Evolutionary conservation across 2,797 vertebrate genomes (phyloP), one percentile per base, ranked within the genome.

Genomic region (Alosa sapidissima): DNA sequence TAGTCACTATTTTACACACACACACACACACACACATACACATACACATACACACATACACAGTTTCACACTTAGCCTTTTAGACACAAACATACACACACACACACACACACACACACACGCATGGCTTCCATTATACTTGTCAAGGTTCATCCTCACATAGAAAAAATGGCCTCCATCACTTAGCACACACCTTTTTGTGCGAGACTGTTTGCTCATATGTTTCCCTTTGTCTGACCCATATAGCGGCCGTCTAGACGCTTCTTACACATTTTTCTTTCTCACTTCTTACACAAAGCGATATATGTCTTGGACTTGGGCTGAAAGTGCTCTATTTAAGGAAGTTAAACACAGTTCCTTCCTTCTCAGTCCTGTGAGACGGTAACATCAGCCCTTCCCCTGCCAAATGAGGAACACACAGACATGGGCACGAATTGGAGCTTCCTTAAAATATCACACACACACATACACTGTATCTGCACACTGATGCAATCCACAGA

Each of bases 161-260:
- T 45, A 47, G 41, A 78, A 75, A 84, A 84, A 88, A 91, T 21
- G 41, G 6, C 9, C 1, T 78, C 41, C 28, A 45, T 78, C 16
- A 78, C 72, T 75, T 75, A 2, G 88, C 90, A 86, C 49, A 47
- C 85, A 90, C 89, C 33, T 11, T 85, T 90, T 86, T 87, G 88
- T 89, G 91, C 90, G 90, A 89, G 92, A 90, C 89, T 85, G 84
- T 88, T 90, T 62, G 87, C 90, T 93, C 91, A 90, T 91, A 93
- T 88, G 91, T 90, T 91, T 91, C 91, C 91, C 90, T 91, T 89
- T 3, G 90, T 94, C 91, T 94, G 93, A 92, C 89, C 92, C 90
- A 90, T 92, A 92, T 91, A 90, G 89, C 83, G 87, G 87, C 84
- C 84, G 94, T 95, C 95, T 95, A 95, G 95, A 96, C 94, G 87